Evolutionary conservation across 1,140 invertebrate species (phyloP).

Genomic region (Apis florea): DNA sequence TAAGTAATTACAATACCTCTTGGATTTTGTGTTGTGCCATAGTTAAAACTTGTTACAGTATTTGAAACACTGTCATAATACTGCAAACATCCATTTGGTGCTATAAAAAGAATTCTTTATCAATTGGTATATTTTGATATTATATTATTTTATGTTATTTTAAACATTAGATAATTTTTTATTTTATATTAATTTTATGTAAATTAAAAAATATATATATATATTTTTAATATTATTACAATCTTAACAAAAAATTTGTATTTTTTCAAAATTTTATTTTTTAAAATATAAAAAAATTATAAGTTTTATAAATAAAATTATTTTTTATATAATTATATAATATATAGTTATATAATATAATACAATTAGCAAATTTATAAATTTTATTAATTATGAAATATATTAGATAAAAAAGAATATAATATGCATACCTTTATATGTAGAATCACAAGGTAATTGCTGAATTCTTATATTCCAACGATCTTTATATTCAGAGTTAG

Average conservation of each 20-base stretch:
- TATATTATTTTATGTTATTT: background rate
- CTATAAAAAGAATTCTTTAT: conserved; percentile 75
- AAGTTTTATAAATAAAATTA: background rate
- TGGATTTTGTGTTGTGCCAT: conserved; percentile 82
- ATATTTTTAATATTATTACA: background rate
- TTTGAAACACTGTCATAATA: conserved; percentile 85
- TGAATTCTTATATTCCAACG: conserved; percentile 89
- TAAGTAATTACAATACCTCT: conserved; percentile 57
- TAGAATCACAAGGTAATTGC: conserved; percentile 87
- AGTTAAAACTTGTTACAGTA: conserved; percentile 89
- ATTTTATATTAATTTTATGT: no score
- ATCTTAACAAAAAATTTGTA: background rate
- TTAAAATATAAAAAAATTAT: background rate
- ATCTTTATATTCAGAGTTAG: conserved; percentile 82
- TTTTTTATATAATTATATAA: no score
- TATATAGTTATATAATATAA: conserved; percentile 21
- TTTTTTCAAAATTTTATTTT: background rate
- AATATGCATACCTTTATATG: conserved; percentile 80
- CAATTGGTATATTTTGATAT: background rate
- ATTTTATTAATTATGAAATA: background rate
- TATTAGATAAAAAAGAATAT: background rate
- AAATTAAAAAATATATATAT: no score
- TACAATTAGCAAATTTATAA: background rate
- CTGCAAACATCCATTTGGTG: conserved; percentile 89
- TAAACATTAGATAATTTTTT: no score